Base-by-base conservation (phyloP, 2,888 invertebrate genomes). In the Drepanosiphum platanoidis region DNA sequence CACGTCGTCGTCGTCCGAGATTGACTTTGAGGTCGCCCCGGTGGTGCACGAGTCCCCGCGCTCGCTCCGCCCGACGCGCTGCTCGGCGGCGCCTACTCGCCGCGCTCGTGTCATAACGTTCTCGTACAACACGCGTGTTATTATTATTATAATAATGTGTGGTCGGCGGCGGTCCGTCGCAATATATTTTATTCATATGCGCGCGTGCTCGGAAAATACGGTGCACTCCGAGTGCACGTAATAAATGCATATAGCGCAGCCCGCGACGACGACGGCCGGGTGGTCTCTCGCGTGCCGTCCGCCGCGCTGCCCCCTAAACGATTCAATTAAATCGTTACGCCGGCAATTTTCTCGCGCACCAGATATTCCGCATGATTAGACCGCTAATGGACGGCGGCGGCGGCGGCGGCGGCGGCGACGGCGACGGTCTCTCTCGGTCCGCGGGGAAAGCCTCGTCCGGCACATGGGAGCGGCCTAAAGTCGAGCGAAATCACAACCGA, bases 291-390 rank as follows among this genome's bases (percentile, higher is more conserved):
- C 82, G 72, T 82, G 82, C 82, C 82, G 61, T 82, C 72, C 72
- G 32, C 82, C 82, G 72, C n/a, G n/a, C n/a, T n/a, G n/a, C n/a
- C 82, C 82, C 42, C 32, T 64, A 75, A 75, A 83, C 83, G 74
- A 74, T 83, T 83, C 74, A 83, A 83, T 83, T 83, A 66, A 72
- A 83, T 74, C 83, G 83, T 83, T 83, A 74, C 82, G 82, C 82
- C 39, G 82, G 32, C 42, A 72, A 82, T 82, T 82, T 82, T 61
- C 71, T 64, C 72, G 74, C 83, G 27, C 46, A 18, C 27, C 72
- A 52, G 83, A 83, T 83, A 83, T 82, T 61, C 72, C 82, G 61
- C 64, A 22, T 46, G 74, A 83, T 74, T 74, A 66, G 61, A 71
- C 39, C 61, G 58, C 72, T 72, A 72, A 74, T 75, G 42, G 83